Evolutionary conservation across 2,888 invertebrate species (phyloP).

Genomic region (Venustoraphidia nigricollis): DNA sequence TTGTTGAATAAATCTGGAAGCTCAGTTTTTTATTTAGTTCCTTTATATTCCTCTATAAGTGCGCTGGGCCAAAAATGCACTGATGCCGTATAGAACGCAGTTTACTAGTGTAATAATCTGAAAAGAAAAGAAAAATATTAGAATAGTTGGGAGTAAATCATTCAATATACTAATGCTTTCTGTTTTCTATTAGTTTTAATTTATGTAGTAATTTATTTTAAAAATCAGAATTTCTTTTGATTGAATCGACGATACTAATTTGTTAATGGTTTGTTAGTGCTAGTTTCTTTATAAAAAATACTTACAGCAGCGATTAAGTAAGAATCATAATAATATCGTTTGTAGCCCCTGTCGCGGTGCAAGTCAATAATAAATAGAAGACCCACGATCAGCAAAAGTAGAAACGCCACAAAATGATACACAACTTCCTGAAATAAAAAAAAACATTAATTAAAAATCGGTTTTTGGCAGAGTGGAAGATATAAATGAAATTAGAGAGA

Average conservation of each 20-base stretch:
- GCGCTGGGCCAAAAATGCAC: conserved; percentile 61
- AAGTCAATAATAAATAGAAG: conserved; percentile 51
- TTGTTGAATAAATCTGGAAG: no score
- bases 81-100: conserved; percentile 54
- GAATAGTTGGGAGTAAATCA: no score
- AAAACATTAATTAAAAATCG: neutral
- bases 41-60: conserved; percentile 60
- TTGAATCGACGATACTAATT: no score
- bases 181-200: no score
- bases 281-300: conserved; percentile 12
- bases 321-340: conserved; percentile 36
- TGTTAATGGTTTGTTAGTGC: no score
- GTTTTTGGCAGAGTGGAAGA: no score
- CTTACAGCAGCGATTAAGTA: conserved; percentile 61
- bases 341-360: conserved; percentile 30
- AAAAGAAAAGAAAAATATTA: conserved; percentile 23
- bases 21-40: neutral
- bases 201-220: no score
- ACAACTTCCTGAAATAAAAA: conserved; percentile 54
- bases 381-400: conserved; percentile 56
- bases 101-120: conserved; percentile 65
- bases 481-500: no score
- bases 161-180: no score
- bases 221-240: no score
- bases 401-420: conserved; percentile 60